Evolutionary conservation across 2,113 vertebrate genomes (phyloP), one percentile per base, ranked within the genome.

Genomic region (Crypturellus undulatus): DNA sequence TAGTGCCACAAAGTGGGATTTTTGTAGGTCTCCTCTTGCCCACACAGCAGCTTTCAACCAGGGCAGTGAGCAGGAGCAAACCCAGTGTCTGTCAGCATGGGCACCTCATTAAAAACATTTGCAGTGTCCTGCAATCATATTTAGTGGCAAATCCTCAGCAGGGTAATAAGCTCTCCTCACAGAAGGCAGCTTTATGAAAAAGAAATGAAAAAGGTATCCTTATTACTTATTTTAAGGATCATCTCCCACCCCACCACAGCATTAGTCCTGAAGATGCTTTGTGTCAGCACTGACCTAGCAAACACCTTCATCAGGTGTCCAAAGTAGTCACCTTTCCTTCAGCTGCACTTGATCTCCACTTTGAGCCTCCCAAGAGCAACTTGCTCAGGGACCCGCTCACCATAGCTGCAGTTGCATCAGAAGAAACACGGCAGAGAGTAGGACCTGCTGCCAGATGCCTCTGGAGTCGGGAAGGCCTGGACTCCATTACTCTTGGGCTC

Each of bases 141-240:
- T 88, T 51, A 84, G 38, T 52, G 34, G 47, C 80, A 70, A 92
- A 89, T 87, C 49, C 77, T 70, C 47, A 78, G 67, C 54, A 69
- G 36, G 64, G 56, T 59, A 68, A 72, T 87, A 43, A 47, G 21
- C 18, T 90, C 40, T 78, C 38, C 38, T 94, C 72, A 58, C 72
- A 79, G 79, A 79, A 70, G 82, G 32, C 1, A 0, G 42, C 72
- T 96, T 90, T 84, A 84, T 87, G 82, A 77, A 93, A 91, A 59
- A 91, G 63, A 93, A 83, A 93, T 77, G 85, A 92, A 93, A 79
- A 84, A 90, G 63, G 10, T 25, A 67, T 78, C 79, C 90, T 96
- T 85, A 49, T 49, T 49, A 24, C 49, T 49, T 49, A 49, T 47
- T 47, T 47, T 47, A 49, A 49, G 49, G 30, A 25, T 7, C 25